These are phyloP conservation scores for Sycophila texana DNA, from an alignment of 2,888 invertebrate species.

Conservation along the genomic window DNA sequence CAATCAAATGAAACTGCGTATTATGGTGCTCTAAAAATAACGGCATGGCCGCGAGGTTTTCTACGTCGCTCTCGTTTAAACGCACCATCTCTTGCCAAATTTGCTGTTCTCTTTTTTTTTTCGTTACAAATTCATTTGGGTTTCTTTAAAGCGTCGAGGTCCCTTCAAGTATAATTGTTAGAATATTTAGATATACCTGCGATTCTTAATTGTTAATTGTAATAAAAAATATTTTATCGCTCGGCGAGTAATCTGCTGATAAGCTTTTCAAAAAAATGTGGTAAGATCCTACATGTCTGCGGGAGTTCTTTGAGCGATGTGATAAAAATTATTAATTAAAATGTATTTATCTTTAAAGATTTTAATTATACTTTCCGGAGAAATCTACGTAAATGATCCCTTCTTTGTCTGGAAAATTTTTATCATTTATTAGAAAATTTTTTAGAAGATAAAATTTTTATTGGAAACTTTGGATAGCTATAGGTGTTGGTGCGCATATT, in stretches of 20 bases:
- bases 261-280: slow-evolving; percentile 9
- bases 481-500: no score
- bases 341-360: background rate
- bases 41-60: background rate
- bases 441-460: no score
- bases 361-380: no score
- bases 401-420: no score
- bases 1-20: slow-evolving; percentile 14
- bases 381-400: no score
- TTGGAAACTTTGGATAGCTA: no score
- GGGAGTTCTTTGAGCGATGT: background rate
- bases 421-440: no score
- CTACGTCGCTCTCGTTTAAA: background rate
- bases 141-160: no score
- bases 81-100: background rate
- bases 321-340: slow-evolving; percentile 19
- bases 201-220: background rate
- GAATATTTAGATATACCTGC: background rate
- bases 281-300: background rate
- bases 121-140: no score
- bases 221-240: background rate
- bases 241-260: slow-evolving; percentile 3
- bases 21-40: slow-evolving; percentile 26
- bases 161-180: no score
- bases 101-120: slow-evolving; percentile 2